A percentile compares a stretch with the other conserved stretches of the same genome.
phyloP scores from a whole-genome alignment of 2,113 vertebrate species.

The Elephantulus edwardii region DNA sequence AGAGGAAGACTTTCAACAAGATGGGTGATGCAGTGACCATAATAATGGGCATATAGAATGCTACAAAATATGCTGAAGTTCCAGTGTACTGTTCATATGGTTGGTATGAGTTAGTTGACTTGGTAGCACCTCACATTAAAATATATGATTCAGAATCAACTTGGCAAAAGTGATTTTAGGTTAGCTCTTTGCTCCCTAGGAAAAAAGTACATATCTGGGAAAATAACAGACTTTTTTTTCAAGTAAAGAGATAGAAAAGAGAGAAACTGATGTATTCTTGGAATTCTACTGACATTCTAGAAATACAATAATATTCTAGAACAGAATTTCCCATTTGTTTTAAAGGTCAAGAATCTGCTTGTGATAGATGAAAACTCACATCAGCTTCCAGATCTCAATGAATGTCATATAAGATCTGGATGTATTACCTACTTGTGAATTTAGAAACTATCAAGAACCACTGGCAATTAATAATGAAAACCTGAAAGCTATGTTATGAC shows the following conservation, averaged over 20 bases:
- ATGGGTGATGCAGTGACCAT: too few species aligned
- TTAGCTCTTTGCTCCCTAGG: neutral
- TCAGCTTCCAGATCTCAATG: constrained; percentile 74
- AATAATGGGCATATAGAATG: too few species aligned
- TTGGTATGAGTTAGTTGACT: too few species aligned
- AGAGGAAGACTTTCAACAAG: too few species aligned
- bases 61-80: too few species aligned
- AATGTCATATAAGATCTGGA: constrained; percentile 70
- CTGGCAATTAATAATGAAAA: neutral
- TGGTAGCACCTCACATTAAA: too few species aligned
- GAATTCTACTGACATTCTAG: constrained; percentile 76
- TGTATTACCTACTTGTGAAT: neutral
- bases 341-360: constrained; percentile 48
- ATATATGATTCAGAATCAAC: too few species aligned
- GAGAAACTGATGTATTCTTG: neutral
- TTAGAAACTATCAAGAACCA: neutral
- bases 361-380: constrained; percentile 60
- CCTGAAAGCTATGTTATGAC: neutral
- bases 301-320: constrained; percentile 78
- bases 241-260: too few species aligned
- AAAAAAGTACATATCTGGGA: neutral
- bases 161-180: too few species aligned
- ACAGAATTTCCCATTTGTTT: constrained; percentile 24
- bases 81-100: too few species aligned
- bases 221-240: too few species aligned